Evolutionary conservation across 1,140 invertebrate species (phyloP), one percentile per base, ranked within the genome.

Genomic region (Homarus americanus): DNA sequence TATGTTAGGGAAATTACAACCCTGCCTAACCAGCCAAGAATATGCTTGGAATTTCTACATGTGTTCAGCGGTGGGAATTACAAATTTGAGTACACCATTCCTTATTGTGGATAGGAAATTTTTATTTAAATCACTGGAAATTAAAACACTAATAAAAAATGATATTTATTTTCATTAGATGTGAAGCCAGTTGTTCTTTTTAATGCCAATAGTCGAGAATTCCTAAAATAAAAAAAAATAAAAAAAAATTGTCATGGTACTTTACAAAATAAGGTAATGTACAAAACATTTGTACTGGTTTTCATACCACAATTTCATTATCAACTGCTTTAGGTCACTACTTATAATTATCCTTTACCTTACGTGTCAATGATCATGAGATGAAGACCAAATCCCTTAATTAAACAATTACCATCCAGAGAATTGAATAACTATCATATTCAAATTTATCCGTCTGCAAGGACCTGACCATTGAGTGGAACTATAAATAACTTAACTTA

Each of bases 211-310:
- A 15, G 5, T 7, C 5, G 5, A 7, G 5, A 49, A 49, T 49
- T 49, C 44, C 5, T 49, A 7, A 7, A 7, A 49, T 49, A 49
- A 49, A 49, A 15, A 15, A 7, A 7, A 32, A 4, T 69, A 69
- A 15, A 69, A 1, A 12, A 2, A 17, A 2, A 10, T 58, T 17
- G 53, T 58, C 53, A 10, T 58, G n/a, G 28, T 28, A 32, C 10
- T 28, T 69, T 69, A 28, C 63, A 69, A 32, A 69, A 69, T 2
- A 58, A 24, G 7, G 63, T 69, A 69, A 24, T n/a, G n/a, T n/a
- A n/a, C n/a, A 49, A 69, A 69, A 69, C 5, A 32, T 69, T 69
- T 69, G 63, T 69, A 69, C 63, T 69, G 63, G 63, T 28, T n/a
- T 28, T 32, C n/a, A 32, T 69, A 69, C 63, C 24, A 69, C 7